Evolutionary conservation across 37 sponge, comb jelly and placozoan genomes (phyloP).

Genomic region (Haliclona indistincta): DNA sequence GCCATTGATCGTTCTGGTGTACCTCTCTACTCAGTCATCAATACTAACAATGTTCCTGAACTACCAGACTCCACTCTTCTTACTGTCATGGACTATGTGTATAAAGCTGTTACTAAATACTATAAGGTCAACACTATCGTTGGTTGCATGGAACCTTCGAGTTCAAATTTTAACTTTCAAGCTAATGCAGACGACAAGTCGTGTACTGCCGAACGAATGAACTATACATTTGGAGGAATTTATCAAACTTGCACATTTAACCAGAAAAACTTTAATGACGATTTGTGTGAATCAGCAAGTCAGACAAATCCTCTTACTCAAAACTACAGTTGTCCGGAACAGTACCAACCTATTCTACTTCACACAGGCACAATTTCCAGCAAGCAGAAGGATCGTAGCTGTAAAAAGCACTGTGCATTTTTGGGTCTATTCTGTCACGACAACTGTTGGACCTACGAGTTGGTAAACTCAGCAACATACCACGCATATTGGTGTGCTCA

Average conservation of each 20-base stretch:
- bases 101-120: slow-evolving; percentile 55
- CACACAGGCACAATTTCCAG: slow-evolving; percentile 14
- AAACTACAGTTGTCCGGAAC: slow-evolving; percentile 6
- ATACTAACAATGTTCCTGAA: slow-evolving; percentile 51
- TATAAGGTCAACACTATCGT: slow-evolving; percentile 64
- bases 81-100: slow-evolving; percentile 31
- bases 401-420: no score
- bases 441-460: slow-evolving; percentile 5
- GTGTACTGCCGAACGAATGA: slow-evolving; percentile 36
- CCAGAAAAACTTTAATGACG: not conserved
- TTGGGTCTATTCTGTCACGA: slow-evolving; percentile 15
- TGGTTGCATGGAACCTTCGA: slow-evolving; percentile 56
- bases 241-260: slow-evolving; percentile 67
- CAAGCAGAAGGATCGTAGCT: no score
- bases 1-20: slow-evolving; percentile 74
- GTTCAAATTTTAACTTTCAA: slow-evolving; percentile 63
- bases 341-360: slow-evolving; percentile 6
- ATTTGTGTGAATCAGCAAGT: slow-evolving; percentile 24
- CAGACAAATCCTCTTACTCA: slow-evolving; percentile 26
- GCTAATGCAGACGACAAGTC: slow-evolving; percentile 64
- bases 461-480: slow-evolving; percentile 27
- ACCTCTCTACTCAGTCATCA: slow-evolving; percentile 63
- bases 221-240: slow-evolving; percentile 74
- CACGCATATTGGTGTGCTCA: slow-evolving; percentile 73
- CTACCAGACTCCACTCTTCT: slow-evolving; percentile 53